Evolutionary conservation across 2,888 invertebrate species (phyloP), one percentile per base, ranked within the genome.

Genomic region (Drosophila flavopinicola): DNA sequence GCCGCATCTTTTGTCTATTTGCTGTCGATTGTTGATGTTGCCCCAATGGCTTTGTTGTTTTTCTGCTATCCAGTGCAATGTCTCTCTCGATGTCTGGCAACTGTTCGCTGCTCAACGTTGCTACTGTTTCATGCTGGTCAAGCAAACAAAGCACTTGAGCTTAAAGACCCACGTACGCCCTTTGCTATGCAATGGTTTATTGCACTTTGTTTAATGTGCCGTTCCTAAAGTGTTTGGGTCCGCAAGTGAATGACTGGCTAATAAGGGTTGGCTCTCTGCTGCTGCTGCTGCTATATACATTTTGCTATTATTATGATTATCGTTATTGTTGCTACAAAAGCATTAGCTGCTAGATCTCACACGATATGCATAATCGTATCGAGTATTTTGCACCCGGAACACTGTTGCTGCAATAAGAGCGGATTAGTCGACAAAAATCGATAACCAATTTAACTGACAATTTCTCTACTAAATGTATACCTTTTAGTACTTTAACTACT

Each of bases 1-100:
- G 75, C 35, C 67, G 71, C 65, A 68, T 72, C 78, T 77, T 76
- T 78, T 84, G 85, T 78, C 76, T 72, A 66, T 78, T 82, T 66
- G 72, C 52, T 54, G 54, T 42, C 32, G 66, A 53, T 53, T 70
- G 68, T 54, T 67, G 30, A 17, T 52, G 44, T 45, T 59, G 53
- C 27, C 35, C 27, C 35, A 30, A 24, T 58, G 53, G 7, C 20
- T 10, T 35, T 37, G 32, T 35, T 48, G 37, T 49, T n/a, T n/a
- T n/a, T n/a, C n/a, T 72, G 29, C 35, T 53, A 33, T 37, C 24
- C 52, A 56, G 63, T 49, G 45, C 49, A 48, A 41, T 37, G 53
- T 39, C 35, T 47, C 38, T 27, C 30, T 42, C 35, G 38, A 47
- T 63, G 54, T 64, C 59, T 58, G 59, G 27, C 7, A 42, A 33